Percentiles rank a stretch among this genome's conserved stretches.
These are phyloP conservation scores for Paguma larvata DNA, from an alignment of 2,797 vertebrate species.

Conservation along the genomic window DNA sequence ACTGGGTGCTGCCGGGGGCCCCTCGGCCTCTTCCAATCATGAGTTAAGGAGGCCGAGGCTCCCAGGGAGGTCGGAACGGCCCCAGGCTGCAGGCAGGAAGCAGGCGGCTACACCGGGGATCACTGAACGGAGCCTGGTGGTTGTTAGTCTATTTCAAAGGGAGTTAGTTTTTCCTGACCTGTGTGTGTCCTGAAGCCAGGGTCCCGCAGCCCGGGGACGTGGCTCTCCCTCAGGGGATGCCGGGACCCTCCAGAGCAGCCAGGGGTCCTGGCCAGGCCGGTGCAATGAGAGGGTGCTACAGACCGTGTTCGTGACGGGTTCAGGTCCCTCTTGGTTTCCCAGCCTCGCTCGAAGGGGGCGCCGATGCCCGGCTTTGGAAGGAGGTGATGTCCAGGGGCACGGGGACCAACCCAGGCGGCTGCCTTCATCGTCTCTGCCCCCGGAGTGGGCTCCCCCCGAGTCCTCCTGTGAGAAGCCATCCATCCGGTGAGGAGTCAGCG, in stretches of 20 bases:
- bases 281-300: fast-evolving
- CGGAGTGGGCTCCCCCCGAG: not conserved
- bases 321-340: not conserved
- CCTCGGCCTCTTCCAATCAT: not conserved
- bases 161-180: not conserved
- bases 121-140: not conserved
- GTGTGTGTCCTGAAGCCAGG: not conserved
- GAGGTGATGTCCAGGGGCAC: not conserved
- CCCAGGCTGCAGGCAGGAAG: not conserved
- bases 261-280: not conserved
- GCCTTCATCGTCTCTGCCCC: too few species aligned
- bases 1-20: not conserved
- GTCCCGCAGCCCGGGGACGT: not conserved
- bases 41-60: not conserved
- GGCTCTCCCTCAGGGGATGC: not conserved
- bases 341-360: not conserved
- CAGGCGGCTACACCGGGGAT: not conserved
- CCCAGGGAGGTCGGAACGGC: not conserved
- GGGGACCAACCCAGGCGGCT: fast-evolving
- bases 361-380: too few species aligned
- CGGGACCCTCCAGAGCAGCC: too few species aligned
- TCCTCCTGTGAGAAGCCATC: not conserved
- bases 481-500: not conserved
- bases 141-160: not conserved
- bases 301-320: fast-evolving